Base-by-base conservation (phyloP, 2,888 invertebrate genomes). In the Cephus nigrinus region DNA sequence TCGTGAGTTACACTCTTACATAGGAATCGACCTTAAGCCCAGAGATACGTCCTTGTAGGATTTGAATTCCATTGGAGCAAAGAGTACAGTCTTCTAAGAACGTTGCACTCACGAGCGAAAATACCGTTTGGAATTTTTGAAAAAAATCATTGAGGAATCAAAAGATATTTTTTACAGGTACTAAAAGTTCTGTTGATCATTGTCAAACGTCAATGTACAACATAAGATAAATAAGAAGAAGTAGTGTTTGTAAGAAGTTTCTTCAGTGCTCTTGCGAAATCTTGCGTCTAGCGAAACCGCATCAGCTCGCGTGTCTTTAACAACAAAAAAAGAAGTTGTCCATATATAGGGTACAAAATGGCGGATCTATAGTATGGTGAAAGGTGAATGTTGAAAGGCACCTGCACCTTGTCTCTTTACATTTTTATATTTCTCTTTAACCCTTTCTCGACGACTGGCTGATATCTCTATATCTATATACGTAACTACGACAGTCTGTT, bases 31-130 rank as follows among this genome's bases (percentile, higher is more conserved):
- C 84, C 85, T 86, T 84, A 80, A 79, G 81, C 81, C 80, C 84
- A 84, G 82, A 79, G 79, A 69, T 68, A 79, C 84, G 88, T 82
- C 87, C 87, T 88, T 87, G 88, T 78, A 82, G 80, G 79, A 81
- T 81, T 86, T 82, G 74, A 78, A 83, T 80, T 75, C 73, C 33
- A 55, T 55, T 9, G 55, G 55, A 55, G 55, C 55, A 23, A 40
- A 23, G 55, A 23, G 55, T 55, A 55, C 55, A 55, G 55, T 55
- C 55, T 55, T 23, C 55, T 23, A 55, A 55, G 55, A 23, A 9
- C 23, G 23, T 23, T 55, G 55, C 9, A 23, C 9, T 55, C 23
- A 23, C 3, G 23, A 1, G 0, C 9, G 9, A 55, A 9, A 55
- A 23, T 55, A 55, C 23, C 55, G 55, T 55, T 55, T 55, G 55